A percentile compares a stretch with the other conserved stretches of the same genome.
These are phyloP conservation scores for Heliornis fulica DNA, from an alignment of 2,113 vertebrate species.

Conservation along the genomic window DNA sequence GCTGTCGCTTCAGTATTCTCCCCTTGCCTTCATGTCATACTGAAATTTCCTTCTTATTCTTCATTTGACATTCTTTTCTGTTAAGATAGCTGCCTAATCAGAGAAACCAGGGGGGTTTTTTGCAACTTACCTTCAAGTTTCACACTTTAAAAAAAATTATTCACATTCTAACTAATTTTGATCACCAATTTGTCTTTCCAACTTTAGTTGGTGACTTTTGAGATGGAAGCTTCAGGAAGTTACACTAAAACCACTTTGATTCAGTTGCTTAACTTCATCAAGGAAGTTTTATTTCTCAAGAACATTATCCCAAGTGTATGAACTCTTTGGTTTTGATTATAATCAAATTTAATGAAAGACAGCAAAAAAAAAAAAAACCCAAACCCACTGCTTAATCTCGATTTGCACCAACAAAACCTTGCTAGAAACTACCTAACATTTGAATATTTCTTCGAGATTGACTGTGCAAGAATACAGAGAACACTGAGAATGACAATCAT, in stretches of 20 bases:
- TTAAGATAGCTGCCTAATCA: neutral
- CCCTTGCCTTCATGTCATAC: neutral
- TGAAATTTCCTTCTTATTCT: constrained; percentile 18
- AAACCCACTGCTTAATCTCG: neutral
- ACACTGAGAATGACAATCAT: neutral
- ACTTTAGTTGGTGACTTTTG: neutral
- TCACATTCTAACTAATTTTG: neutral
- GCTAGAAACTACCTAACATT: neutral
- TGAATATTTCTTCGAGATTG: neutral
- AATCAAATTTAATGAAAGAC: neutral
- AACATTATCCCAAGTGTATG: neutral
- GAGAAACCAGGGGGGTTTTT: neutral
- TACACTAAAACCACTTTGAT: neutral
- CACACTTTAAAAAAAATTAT: neutral
- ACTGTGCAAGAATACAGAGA: neutral
- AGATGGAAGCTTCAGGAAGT: neutral
- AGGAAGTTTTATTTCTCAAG: neutral
- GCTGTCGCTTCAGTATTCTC: neutral
- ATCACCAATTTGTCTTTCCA: neutral
- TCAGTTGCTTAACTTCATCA: neutral
- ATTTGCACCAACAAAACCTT: neutral
- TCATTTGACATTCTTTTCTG: neutral
- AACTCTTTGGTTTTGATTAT: neutral
- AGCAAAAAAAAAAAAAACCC: no score
- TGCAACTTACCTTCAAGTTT: neutral